Evolutionary conservation across 2,113 vertebrate genomes (phyloP), one percentile per base, ranked within the genome.

Genomic region (Accipiter virgatus): DNA sequence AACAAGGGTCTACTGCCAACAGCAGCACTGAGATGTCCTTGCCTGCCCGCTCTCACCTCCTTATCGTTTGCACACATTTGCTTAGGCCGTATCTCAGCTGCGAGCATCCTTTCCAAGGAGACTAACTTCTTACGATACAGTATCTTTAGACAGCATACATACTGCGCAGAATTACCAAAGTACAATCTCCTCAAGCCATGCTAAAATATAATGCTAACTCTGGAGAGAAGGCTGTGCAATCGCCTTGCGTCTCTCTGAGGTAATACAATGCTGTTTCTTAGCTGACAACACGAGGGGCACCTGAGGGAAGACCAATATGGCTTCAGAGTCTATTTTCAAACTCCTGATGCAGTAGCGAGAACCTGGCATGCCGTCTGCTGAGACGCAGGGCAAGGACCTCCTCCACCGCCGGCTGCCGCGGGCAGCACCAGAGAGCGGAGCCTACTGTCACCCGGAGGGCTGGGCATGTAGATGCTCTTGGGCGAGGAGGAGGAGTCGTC

Each of bases 141-240:
- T 58, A 89, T 81, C 94, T 97, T 92, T 90, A 95, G 87, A 82
- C 90, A 96, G 87, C 10, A 0, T 95, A 97, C 81, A 93, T 34
- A 93, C 94, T 91, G 88, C 26, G 81, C 56, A 52, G 83, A 65
- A 89, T 92, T 93, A 91, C 83, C 92, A 68, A 62, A 55, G 79
- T 93, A 81, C 91, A 91, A 90, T 84, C 91, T 94, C 95, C 89
- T 96, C 74, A 97, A 97, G 96, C 93, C 96, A 97, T 97, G 97
- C 97, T 97, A 95, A 93, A 97, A 97, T 83, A 90, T 56, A 91
- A 79, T 0, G 34, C 83, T 90, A 90, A 81, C 93, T 86, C 91
- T 78, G 93, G 94, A 97, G 88, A 93, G 82, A 88, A 95, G 80
- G 85, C 86, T 58, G 89, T 48, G 74, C 17, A 4, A 55, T 36